Conservation (phyloP, 2,797 vertebrate genomes). For the Lophius americanus region DNA sequence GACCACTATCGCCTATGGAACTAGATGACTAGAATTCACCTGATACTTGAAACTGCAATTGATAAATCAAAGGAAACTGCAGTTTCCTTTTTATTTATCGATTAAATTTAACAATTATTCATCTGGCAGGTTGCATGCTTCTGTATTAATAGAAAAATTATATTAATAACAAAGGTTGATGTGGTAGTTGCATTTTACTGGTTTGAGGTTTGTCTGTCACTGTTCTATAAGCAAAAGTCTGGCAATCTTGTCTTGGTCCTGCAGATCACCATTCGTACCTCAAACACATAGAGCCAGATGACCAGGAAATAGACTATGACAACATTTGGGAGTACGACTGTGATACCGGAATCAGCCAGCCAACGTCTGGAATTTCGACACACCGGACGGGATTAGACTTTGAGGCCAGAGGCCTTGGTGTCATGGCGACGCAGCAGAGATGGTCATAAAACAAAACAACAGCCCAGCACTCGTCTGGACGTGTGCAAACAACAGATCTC, state of each 20-base stretch:
- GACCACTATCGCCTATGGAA: conserved; percentile 28
- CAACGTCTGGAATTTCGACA: conserved; percentile 79
- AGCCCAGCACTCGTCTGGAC: conserved; percentile 75
- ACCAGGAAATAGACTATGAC: conserved; percentile 88
- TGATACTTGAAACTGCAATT: neutral
- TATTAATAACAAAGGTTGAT: conserved; percentile 3
- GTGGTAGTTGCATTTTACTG: conserved; percentile 30
- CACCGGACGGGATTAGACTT: conserved; percentile 81
- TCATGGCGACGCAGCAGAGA: conserved; percentile 83
- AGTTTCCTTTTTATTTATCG: neutral
- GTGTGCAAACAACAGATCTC: conserved; percentile 82
- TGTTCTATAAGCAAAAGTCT: conserved; percentile 52
- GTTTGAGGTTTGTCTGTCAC: conserved; percentile 40
- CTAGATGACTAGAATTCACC: neutral
- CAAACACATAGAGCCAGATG: conserved; percentile 81
- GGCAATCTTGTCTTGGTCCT: conserved; percentile 54
- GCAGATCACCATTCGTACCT: conserved; percentile 82
- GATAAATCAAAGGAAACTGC: neutral
- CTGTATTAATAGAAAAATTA: neutral
- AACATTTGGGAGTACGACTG: conserved; percentile 85
- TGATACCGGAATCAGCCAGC: conserved; percentile 80
- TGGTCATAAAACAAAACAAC: conserved; percentile 84
- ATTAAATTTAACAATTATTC: conserved; percentile 4
- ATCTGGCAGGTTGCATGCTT: conserved; percentile 1
- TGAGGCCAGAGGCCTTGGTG: conserved; percentile 74